Percentiles rank a stretch among this genome's conserved stretches.
Evolutionary conservation across 1,140 invertebrate genomes (phyloP).

Genomic region (Panulirus ornatus): DNA sequence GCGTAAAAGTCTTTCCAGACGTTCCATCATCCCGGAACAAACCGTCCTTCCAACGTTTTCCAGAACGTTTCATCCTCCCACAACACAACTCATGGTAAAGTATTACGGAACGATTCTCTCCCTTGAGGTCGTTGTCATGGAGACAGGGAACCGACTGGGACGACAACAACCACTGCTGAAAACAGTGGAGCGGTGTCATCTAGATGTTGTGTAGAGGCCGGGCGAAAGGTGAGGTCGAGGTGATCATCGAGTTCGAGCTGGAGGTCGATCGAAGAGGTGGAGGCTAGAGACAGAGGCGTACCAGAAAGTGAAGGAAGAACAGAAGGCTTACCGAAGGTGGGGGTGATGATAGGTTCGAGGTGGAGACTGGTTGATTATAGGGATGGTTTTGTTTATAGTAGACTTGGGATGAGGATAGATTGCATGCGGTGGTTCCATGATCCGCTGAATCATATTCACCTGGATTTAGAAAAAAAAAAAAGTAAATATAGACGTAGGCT

Average conservation of each 20-base stretch:
- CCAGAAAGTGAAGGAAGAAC: neutral
- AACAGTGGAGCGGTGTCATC: neutral
- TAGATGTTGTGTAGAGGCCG: neutral
- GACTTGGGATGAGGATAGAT: too few species aligned
- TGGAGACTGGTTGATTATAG: neutral
- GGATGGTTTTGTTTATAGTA: too few species aligned
- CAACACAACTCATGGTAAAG: constrained; percentile 18
- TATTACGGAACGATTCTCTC: constrained; percentile 13
- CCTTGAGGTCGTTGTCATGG: constrained; percentile 58
- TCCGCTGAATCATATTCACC: too few species aligned
- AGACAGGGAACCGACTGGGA: constrained; percentile 1
- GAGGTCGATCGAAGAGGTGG: neutral
- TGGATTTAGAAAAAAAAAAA: too few species aligned
- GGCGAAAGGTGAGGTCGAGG: neutral
- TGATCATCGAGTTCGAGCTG: neutral
- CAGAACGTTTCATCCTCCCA: constrained; percentile 34
- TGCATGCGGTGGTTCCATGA: too few species aligned
- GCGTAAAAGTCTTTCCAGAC: neutral
- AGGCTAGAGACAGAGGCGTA: too few species aligned
- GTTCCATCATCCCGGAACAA: constrained; percentile 30
- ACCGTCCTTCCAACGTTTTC: constrained; percentile 7
- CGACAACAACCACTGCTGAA: constrained; percentile 30
- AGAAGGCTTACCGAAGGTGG: neutral
- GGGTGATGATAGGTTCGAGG: neutral
- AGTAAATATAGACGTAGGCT: too few species aligned